Conservation (phyloP, 2,797 vertebrate genomes). For the Heteromormyrus szaboi region DNA sequence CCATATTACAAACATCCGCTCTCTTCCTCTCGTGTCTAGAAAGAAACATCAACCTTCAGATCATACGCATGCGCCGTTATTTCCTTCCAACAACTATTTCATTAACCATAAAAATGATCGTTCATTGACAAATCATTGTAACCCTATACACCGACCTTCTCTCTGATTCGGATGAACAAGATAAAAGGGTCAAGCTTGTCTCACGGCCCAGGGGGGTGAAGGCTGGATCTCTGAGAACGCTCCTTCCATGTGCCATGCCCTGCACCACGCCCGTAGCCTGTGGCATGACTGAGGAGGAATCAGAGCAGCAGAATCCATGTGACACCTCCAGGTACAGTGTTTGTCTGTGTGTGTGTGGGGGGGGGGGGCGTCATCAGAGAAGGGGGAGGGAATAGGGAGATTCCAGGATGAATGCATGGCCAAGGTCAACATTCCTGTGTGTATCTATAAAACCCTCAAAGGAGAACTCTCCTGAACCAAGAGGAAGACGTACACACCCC, state of each 20-base stretch:
- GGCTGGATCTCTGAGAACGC: slow-evolving; percentile 17
- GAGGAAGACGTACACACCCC: slow-evolving; percentile 43
- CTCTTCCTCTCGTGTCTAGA: not conserved
- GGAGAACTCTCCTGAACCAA: slow-evolving; percentile 28
- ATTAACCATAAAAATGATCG: not conserved
- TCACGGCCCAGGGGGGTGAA: slow-evolving; percentile 24
- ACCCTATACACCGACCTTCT: not conserved
- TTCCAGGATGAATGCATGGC: not conserved
- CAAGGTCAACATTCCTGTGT: not conserved
- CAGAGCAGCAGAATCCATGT: not conserved
- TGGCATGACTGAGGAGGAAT: not conserved
- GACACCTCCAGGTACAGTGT: slow-evolving; percentile 14
- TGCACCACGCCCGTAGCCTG: not conserved
- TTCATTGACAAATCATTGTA: not conserved
- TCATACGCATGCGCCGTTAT: not conserved
- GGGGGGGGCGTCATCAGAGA: not conserved
- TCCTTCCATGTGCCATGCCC: not conserved
- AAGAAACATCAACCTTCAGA: not conserved
- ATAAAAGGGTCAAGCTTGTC: slow-evolving; percentile 29
- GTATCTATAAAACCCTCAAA: slow-evolving; percentile 24
- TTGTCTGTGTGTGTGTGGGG: not conserved
- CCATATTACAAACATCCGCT: not conserved
- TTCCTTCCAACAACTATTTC: not conserved
- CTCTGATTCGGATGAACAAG: slow-evolving; percentile 30
- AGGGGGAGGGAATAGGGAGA: not conserved